A percentile compares a stretch with the other conserved stretches of the same genome.
phyloP scores from a whole-genome alignment of 1,140 invertebrate genomes.

The Oedothorax gibbosus region DNA sequence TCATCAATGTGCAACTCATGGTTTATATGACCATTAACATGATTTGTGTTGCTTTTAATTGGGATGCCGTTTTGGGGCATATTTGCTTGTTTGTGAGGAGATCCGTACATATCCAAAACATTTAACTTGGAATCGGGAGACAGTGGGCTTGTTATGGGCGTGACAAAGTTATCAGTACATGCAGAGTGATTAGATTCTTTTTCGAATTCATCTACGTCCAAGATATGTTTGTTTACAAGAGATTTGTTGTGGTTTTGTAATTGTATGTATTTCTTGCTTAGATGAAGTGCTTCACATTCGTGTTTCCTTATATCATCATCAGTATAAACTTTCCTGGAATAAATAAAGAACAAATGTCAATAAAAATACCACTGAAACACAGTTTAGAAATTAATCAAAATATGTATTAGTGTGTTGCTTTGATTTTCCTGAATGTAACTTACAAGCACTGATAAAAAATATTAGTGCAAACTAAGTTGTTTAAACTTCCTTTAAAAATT shows the following conservation, averaged over 20 bases:
- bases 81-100: constrained; percentile 26
- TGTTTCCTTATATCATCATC: constrained; percentile 61
- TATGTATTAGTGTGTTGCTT: no score
- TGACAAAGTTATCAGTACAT: constrained; percentile 56
- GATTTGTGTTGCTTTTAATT: not conserved
- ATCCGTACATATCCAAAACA: constrained; percentile 26
- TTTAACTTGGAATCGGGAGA: constrained; percentile 52
- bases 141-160: constrained; percentile 59
- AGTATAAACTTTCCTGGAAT: constrained; percentile 59
- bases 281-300: constrained; percentile 59
- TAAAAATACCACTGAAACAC: not conserved
- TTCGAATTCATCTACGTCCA: constrained; percentile 55
- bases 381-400: no score
- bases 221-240: constrained; percentile 43
- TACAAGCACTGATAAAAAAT: no score
- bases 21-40: not conserved
- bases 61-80: not conserved
- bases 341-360: not conserved
- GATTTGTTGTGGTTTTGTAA: constrained; percentile 24
- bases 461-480: no score
- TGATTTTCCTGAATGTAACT: no score
- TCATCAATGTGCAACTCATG: constrained; percentile 26
- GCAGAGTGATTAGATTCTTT: constrained; percentile 47
- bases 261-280: constrained; percentile 55
- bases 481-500: no score